Evolutionary conservation across 2,797 vertebrate species (phyloP).

Genomic region (Melopsittacus undulatus): DNA sequence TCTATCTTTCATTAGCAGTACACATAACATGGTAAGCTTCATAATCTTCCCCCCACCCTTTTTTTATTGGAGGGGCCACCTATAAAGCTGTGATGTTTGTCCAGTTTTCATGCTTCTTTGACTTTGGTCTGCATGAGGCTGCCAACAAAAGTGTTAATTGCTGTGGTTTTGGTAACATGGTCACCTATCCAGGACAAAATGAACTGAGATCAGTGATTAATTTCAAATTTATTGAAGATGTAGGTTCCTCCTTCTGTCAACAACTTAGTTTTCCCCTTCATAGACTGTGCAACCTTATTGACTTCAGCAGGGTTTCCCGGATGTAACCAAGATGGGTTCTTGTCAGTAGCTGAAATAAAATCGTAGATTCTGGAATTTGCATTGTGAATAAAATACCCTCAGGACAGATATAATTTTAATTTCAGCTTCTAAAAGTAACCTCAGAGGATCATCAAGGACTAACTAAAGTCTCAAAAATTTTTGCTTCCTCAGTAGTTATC

Average conservation of each 20-base stretch:
- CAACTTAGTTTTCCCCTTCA: neutral
- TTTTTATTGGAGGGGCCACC: neutral
- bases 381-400: neutral
- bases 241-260: neutral
- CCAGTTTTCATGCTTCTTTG: neutral
- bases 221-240: neutral
- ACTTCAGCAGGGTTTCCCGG: neutral
- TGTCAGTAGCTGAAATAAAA: neutral
- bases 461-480: neutral
- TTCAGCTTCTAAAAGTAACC: neutral
- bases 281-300: neutral
- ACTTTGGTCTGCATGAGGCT: neutral
- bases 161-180: neutral
- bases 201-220: neutral
- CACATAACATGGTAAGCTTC: neutral
- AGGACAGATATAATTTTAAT: neutral
- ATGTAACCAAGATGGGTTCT: neutral
- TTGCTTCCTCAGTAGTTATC: neutral
- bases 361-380: neutral
- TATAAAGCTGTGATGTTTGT: neutral
- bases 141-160: constrained; percentile 23
- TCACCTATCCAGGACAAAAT: neutral
- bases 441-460: neutral
- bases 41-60: neutral
- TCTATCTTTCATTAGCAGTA: neutral